A percentile compares a stretch with the other conserved stretches of the same genome.
phyloP scores from a whole-genome alignment of 2,113 vertebrate genomes.

The Entomyzon cyanotis region DNA sequence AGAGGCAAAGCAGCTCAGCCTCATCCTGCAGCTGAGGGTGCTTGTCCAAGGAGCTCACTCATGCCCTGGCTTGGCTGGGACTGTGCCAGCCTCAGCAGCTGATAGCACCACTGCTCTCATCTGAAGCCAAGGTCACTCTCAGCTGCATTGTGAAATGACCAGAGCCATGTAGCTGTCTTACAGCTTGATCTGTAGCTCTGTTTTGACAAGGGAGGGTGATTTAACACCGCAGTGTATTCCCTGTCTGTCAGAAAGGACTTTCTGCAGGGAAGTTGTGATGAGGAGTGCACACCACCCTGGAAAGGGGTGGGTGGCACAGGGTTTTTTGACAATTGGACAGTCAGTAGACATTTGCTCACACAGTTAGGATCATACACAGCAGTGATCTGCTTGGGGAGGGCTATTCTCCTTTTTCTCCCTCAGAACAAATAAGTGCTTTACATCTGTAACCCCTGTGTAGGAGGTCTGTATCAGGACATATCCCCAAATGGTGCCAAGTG shows the following conservation, averaged over 20 bases:
- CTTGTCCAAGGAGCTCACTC: background rate
- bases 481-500: background rate
- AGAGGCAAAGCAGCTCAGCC: background rate
- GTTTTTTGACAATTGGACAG: background rate
- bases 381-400: background rate
- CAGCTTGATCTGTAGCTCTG: background rate
- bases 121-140: background rate
- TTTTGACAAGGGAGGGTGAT: background rate
- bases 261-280: background rate
- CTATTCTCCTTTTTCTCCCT: background rate
- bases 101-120: background rate
- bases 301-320: background rate
- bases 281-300: accelerated
- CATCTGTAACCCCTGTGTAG: background rate
- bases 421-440: background rate
- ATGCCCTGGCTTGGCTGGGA: background rate
- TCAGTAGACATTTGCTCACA: background rate
- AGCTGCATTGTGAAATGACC: accelerated
- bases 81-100: background rate
- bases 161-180: background rate
- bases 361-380: background rate
- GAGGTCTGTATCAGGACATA: background rate
- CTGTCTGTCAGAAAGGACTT: background rate
- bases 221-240: background rate
- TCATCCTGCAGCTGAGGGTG: background rate